Percentiles rank a stretch among this genome's conserved stretches.
These are phyloP conservation scores for Portevinia maculata DNA, from an alignment of 2,888 invertebrate genomes.

Conservation along the genomic window DNA sequence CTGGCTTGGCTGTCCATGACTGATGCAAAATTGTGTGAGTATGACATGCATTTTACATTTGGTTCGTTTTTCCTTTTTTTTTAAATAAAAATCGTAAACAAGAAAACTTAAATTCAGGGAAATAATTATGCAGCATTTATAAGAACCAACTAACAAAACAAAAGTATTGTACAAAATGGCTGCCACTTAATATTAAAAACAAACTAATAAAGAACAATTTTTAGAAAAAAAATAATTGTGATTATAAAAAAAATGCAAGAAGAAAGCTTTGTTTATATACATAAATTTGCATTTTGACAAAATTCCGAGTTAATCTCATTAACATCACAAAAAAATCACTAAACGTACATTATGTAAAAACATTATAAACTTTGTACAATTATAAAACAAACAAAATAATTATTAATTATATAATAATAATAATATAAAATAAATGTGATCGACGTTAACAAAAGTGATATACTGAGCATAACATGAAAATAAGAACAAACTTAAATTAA, in stretches of 20 bases:
- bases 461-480: conserved; percentile 67
- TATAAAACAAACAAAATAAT: conserved; percentile 31
- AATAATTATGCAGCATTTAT: conserved; percentile 64
- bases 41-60: conserved; percentile 27
- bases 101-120: conserved; percentile 58
- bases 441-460: conserved; percentile 72
- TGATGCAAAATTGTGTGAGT: conserved; percentile 58
- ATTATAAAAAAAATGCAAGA: conserved; percentile 41
- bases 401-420: conserved; percentile 43
- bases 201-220: conserved; percentile 20
- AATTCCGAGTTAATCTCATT: conserved; percentile 40
- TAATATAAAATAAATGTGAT: conserved; percentile 65
- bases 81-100: conserved; percentile 49
- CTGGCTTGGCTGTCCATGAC: conserved; percentile 28
- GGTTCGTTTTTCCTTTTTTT: conserved; percentile 56
- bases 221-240: conserved; percentile 64
- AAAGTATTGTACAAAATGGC: conserved; percentile 70
- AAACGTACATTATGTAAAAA: conserved; percentile 45
- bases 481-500: conserved; percentile 36
- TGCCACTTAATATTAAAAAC: conserved; percentile 59
- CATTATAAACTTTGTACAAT: conserved; percentile 57
- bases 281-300: conserved; percentile 59
- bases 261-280: conserved; percentile 52
- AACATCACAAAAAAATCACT: conserved; percentile 33
- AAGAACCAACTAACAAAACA: conserved; percentile 62